Conservation (phyloP, 2,113 vertebrate genomes). For the Axis porcinus region DNA sequence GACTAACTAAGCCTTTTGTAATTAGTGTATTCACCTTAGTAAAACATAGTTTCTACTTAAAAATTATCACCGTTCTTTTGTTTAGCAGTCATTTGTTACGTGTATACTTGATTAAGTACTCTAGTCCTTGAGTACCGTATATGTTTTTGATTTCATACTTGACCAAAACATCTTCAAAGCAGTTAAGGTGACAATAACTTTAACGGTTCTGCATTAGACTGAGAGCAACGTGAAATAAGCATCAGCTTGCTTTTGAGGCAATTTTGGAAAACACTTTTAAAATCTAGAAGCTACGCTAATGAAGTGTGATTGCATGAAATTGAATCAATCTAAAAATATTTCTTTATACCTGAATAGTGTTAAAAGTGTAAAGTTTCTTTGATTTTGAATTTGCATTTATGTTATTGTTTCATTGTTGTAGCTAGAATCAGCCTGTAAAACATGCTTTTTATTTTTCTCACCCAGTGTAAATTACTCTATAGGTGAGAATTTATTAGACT, state of each 20-base stretch:
- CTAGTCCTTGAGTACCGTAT: background rate
- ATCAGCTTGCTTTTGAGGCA: constrained; percentile 1
- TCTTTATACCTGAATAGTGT: background rate
- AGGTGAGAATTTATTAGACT: background rate
- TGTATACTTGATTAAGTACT: background rate
- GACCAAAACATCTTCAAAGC: background rate
- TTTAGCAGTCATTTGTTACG: background rate
- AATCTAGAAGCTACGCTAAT: background rate
- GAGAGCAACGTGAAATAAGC: background rate
- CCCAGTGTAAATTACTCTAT: background rate
- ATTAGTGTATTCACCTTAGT: background rate
- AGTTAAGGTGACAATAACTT: background rate
- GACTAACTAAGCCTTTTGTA: background rate
- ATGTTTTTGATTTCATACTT: background rate
- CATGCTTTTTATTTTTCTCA: background rate
- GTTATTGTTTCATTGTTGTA: background rate
- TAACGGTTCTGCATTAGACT: background rate
- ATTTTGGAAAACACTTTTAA: constrained; percentile 28
- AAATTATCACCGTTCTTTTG: background rate
- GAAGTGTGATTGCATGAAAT: background rate
- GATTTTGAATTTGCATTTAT: constrained; percentile 16
- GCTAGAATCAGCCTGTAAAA: background rate
- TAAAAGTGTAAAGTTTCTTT: constrained; percentile 13
- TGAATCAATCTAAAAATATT: constrained; percentile 16
- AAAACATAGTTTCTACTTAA: background rate